A percentile compares a stretch with the other conserved stretches of the same genome.
These are phyloP conservation scores for Thamnophis elegans DNA, from an alignment of 2,797 vertebrate genomes.

Conservation along the genomic window DNA sequence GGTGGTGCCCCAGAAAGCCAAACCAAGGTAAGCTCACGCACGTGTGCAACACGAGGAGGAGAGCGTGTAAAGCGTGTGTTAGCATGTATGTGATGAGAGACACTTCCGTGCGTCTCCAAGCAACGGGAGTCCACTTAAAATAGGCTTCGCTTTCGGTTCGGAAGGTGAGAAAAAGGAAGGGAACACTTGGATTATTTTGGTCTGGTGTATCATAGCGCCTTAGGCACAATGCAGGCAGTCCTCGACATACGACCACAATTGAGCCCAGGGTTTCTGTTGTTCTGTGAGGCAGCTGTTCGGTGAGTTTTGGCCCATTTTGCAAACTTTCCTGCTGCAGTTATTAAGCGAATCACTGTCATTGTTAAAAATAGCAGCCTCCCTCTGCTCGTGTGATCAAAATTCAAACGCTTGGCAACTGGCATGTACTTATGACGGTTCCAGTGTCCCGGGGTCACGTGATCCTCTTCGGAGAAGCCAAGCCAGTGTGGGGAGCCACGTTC, in stretches of 20 bases:
- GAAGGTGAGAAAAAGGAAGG: neutral
- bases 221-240: neutral
- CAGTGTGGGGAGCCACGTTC: too few relatives aligned
- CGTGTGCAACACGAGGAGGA: neutral
- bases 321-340: too few relatives aligned
- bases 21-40: constrained; percentile 42
- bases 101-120: neutral
- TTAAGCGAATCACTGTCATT: too few relatives aligned
- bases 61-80: neutral
- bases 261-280: neutral
- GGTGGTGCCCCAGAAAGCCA: neutral
- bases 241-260: neutral
- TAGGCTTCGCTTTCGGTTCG: neutral
- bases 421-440: too few relatives aligned
- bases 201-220: neutral
- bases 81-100: neutral
- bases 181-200: neutral
- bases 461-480: too few relatives aligned
- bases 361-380: too few relatives aligned
- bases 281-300: neutral
- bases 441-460: too few relatives aligned
- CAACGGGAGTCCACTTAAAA: neutral
- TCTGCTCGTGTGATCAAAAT: too few relatives aligned
- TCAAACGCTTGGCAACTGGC: too few relatives aligned
- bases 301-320: neutral